Base-by-base conservation (phyloP, 1,140 invertebrate genomes). In the Radopholus similis region DNA sequence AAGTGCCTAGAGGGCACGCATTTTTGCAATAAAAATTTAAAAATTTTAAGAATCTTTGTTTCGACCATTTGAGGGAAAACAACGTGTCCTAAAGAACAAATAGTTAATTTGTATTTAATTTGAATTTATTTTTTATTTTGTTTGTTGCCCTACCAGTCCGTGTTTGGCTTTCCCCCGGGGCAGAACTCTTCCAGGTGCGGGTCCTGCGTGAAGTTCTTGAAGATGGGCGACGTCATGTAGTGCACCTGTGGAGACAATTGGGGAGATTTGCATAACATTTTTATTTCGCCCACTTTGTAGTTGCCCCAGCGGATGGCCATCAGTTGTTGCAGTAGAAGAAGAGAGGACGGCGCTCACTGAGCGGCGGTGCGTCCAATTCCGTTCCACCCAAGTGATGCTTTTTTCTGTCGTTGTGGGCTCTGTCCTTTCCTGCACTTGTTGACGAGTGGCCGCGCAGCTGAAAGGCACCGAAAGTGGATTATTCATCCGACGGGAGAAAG, bases 281-380 rank as follows among this genome's bases (percentile, higher is more conserved):
- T 51, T 51, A 5, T 26, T 23, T 23, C 9, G 9, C 8, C 47
- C 47, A 51, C 23, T 26, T 81, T 81, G 56, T 74, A 81, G 30
- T 81, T 59, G 49, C 78, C 74, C 60, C 60, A 77, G 35, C 78
- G 70, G 34, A 81, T 65, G n/a, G 77, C 78, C 78, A 81, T 81
- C 23, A 81, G 51, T 47, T 82, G 62, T 81, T 81, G 65, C 78
- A 81, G 56, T 81, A 81, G 66, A 82, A 81, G 57, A 78, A 81
- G 53, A 81, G 77, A 8, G 78, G 78, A 13, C 78, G 57, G 18
- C 67, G 38, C 47, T 70, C 57, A 13, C 71, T 69, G 4, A 66
- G 32, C 34, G 59, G 59, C 47, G n/a, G n/a, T n/a, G n/a, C n/a
- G n/a, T n/a, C n/a, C n/a, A 51, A 21, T 51, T 51, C 30, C 21